phyloP scores from a whole-genome alignment of 1,140 invertebrate genomes.

The Scaptomyza pallida region DNA sequence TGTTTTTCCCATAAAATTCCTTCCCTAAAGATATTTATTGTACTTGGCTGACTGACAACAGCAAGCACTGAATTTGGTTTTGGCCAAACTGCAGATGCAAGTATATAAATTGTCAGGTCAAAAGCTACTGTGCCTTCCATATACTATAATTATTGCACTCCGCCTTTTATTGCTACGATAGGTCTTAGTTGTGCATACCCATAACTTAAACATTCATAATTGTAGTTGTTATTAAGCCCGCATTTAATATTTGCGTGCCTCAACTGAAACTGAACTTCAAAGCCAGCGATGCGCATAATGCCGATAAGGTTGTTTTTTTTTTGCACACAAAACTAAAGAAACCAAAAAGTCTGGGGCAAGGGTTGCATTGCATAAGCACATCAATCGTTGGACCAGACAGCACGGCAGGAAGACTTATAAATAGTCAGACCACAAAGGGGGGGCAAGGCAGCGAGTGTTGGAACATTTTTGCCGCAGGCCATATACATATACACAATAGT shows the following conservation, averaged over 20 bases:
- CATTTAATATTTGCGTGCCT: conserved; percentile 74
- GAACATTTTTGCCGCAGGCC: conserved; percentile 60
- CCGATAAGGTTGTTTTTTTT: conserved; percentile 48
- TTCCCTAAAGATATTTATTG: no score
- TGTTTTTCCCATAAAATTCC: no score
- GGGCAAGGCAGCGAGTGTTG: conserved; percentile 16
- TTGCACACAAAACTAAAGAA: conserved; percentile 23
- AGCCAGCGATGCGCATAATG: conserved; percentile 46
- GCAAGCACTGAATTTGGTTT: no score
- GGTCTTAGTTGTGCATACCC: conserved; percentile 2
- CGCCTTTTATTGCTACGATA: conserved; percentile 3
- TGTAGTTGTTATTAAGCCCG: conserved; percentile 38
- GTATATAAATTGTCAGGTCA: no score
- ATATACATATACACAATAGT: no score
- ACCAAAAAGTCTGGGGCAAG: conserved; percentile 35
- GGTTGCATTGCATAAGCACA: conserved; percentile 76
- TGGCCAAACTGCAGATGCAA: no score
- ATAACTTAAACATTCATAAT: conserved; percentile 15
- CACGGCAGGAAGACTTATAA: conserved; percentile 17
- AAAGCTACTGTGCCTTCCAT: no score
- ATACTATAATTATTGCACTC: neutral
- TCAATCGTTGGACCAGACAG: conserved; percentile 76
- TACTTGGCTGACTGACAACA: no score
- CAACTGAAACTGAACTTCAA: conserved; percentile 53
- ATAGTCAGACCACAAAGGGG: neutral